Evolutionary conservation across 2,113 vertebrate genomes (phyloP).

Genomic region (Bothrops jararaca): DNA sequence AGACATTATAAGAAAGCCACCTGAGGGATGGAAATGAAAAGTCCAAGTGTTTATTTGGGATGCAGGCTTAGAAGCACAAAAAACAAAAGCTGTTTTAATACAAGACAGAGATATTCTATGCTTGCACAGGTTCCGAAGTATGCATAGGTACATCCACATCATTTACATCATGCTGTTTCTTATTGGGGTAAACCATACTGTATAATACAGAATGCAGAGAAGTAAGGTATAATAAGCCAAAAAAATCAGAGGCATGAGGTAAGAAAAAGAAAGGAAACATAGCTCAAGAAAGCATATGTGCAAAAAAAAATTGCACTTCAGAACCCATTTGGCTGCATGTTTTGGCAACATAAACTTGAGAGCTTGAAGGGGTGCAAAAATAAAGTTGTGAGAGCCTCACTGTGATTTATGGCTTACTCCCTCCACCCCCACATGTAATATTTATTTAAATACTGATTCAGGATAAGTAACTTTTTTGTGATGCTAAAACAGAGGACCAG

Average conservation of each 20-base stretch:
- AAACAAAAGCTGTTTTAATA: background rate
- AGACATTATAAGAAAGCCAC: background rate
- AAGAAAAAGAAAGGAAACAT: background rate
- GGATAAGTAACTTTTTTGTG: background rate
- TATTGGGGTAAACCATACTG: background rate
- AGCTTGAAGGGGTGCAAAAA: background rate
- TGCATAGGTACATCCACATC: background rate
- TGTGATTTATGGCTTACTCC: background rate
- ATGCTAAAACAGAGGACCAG: background rate
- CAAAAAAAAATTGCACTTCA: background rate
- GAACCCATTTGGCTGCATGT: background rate
- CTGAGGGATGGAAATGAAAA: background rate
- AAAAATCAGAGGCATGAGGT: background rate
- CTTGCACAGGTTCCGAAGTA: background rate
- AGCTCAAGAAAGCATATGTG: background rate
- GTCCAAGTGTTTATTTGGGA: background rate
- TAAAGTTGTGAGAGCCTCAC: background rate
- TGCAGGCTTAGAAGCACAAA: background rate
- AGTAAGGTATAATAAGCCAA: background rate
- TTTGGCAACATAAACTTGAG: background rate
- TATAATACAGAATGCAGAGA: background rate
- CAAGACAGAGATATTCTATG: background rate
- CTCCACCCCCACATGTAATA: too few relatives aligned
- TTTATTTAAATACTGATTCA: background rate
- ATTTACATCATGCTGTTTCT: background rate